Conservation (phyloP, 2,888 invertebrate species). For the Brachypalpus laphriformis region DNA sequence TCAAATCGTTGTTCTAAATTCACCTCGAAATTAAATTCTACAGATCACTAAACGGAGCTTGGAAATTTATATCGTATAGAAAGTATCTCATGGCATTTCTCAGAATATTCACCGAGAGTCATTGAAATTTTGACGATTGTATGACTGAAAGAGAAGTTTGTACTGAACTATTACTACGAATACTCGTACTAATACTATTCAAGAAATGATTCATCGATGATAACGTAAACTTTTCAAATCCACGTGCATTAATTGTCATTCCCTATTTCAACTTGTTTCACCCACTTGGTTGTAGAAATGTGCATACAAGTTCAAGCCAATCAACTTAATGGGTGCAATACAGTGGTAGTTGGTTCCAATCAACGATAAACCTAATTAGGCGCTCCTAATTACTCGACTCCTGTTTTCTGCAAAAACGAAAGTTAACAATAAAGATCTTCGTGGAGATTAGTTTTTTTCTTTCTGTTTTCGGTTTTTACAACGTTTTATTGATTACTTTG, state of each 20-base stretch:
- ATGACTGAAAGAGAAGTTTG: background rate
- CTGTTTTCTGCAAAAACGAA: background rate
- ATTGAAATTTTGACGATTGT: background rate
- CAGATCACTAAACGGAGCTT: no score
- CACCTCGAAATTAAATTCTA: no score
- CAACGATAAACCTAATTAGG: conserved; percentile 40
- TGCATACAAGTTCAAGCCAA: conserved; percentile 36
- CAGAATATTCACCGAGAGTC: background rate
- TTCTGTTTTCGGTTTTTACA: background rate
- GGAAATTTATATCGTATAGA: no score
- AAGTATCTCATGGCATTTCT: background rate
- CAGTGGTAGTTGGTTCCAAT: conserved; percentile 1
- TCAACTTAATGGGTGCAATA: conserved; percentile 29
- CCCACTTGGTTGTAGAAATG: background rate
- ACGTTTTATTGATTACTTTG: conserved; percentile 16
- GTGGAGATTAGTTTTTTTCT: background rate
- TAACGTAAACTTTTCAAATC: background rate
- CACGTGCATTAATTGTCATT: background rate
- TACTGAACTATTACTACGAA: background rate
- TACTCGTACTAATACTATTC: no score
- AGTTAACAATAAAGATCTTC: background rate
- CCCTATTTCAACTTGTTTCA: background rate
- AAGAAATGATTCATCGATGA: background rate
- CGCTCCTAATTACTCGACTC: conserved; percentile 8
- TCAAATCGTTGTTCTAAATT: no score